Evolutionary conservation across 2,113 vertebrate genomes (phyloP).

Genomic region (Aptenodytes forsteri): DNA sequence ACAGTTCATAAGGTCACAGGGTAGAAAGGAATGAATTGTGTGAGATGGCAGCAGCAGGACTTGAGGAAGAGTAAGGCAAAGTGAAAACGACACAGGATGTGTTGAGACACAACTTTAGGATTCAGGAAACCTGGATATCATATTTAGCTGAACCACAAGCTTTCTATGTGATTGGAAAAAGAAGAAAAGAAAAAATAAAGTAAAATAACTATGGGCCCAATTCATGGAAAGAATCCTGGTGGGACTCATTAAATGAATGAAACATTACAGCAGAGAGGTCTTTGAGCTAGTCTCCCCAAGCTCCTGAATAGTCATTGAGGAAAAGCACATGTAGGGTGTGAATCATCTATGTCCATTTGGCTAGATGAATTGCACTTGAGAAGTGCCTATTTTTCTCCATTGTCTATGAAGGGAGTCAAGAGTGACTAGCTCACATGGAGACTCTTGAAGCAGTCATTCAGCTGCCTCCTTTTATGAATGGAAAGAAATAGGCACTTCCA

Average conservation of each 20-base stretch:
- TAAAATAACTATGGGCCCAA: neutral
- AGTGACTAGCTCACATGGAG: neutral
- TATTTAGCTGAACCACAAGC: neutral
- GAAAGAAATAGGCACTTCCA: neutral
- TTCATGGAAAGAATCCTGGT: neutral
- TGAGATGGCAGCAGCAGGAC: neutral
- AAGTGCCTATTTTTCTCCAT: neutral
- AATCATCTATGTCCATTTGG: neutral
- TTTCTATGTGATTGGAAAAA: neutral
- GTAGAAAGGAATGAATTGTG: neutral
- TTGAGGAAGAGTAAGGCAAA: neutral
- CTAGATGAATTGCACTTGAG: neutral
- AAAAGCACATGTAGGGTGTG: neutral
- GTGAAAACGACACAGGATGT: neutral
- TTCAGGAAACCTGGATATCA: neutral
- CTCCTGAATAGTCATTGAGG: neutral
- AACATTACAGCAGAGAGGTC: neutral
- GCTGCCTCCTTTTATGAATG: neutral
- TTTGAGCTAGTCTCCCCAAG: neutral
- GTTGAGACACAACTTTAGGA: neutral
- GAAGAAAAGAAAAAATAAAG: neutral
- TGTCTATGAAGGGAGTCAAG: neutral
- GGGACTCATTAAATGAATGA: neutral
- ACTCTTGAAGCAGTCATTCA: neutral
- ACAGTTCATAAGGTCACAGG: fast-evolving